Base-by-base conservation (phyloP, 2,888 invertebrate genomes). In the Leptinotarsa rubiginosa region DNA sequence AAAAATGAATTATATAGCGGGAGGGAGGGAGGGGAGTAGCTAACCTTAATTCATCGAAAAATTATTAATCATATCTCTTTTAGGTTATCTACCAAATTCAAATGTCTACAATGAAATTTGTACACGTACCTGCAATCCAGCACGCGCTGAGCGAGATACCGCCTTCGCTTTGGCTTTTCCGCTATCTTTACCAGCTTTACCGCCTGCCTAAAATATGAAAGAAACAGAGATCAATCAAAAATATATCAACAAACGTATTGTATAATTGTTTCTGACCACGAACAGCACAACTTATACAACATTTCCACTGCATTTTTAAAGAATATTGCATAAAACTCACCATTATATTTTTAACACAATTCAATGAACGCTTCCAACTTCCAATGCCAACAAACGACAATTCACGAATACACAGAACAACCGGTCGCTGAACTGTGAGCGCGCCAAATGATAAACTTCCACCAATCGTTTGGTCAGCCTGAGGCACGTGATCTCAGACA, bases 171-270 rank as follows among this genome's bases (percentile, higher is more conserved):
- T 98, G 73, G 98, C 97, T 92, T 99, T 99, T 87, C 99, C 99
- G 80, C 98, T 98, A 92, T 99, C 99, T 92, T 99, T 99, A 87
- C 99, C 99, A 90, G 99, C 99, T 95, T 99, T 99, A 88, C 99
- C 99, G 89, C 99, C 99, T 93, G 99, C 98, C 99, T 96, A 91
- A 88, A 91, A 91, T 89, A 88, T 20, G 20, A 84, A 85, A 84
- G 31, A 62, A 89, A 86, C 89, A 82, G 82, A 72, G 22, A 52
- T 64, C 52, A 59, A 65, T 62, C 54, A 67, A 54, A 69, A 31
- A 64, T 66, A 50, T 56, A 47, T 41, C 47, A 66, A 47, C 50
- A 41, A n/a, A 47, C 12, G 22, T 62, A n/a, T 10, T 25, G 12
- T 31, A 64, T 15, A 70, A 52, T 66, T 41, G 18, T n/a, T 64